Evolutionary conservation across 2,113 vertebrate species (phyloP), one percentile per base, ranked within the genome.

Genomic region (Takifugu flavidus): DNA sequence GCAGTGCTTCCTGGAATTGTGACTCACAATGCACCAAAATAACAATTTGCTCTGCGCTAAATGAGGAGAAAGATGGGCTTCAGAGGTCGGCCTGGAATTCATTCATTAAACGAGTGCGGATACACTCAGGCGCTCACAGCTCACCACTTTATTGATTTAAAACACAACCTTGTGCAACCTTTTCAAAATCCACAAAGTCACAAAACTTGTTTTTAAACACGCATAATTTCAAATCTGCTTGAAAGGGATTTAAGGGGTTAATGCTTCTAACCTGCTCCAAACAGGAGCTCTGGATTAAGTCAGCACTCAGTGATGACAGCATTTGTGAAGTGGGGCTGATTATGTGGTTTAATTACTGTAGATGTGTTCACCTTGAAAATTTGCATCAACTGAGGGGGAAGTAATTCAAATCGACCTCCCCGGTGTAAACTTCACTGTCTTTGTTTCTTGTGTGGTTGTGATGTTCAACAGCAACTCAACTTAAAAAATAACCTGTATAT

Each of bases 261-360:
- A 56, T 59, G 47, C 45, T 25, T 69, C 4, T 13, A 39, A 31
- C 39, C 54, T n/a, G 44, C 28, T 62, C 26, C 13, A 62, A 50
- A 51, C 20, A 59, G 14, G 52, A 58, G 14, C 45, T 44, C 34
- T 43, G 29, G 62, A 69, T 74, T 66, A 66, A 59, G 34, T 56
- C 28, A 8, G 50, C 14, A 1, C 55, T 54, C 34, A 20, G 53
- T 50, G 51, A 74, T 70, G 61, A 68, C 60, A 69, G 61, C 65
- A 77, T 73, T 66, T n/a, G 46, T 31, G 27, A 58, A 31, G 47
- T 26, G 12, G 6, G 2, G 39, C 50, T 43, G 62, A 70, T 76
- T 73, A 70, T 59, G 49, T 43, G 13, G 29, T 20, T 56, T 75
- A 58, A 50, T 39, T 39, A 39, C 34, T 39, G 34, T n/a, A 51